Evolutionary conservation across 2,797 vertebrate genomes (phyloP), one percentile per base, ranked within the genome.

Genomic region (Mallotus villosus): DNA sequence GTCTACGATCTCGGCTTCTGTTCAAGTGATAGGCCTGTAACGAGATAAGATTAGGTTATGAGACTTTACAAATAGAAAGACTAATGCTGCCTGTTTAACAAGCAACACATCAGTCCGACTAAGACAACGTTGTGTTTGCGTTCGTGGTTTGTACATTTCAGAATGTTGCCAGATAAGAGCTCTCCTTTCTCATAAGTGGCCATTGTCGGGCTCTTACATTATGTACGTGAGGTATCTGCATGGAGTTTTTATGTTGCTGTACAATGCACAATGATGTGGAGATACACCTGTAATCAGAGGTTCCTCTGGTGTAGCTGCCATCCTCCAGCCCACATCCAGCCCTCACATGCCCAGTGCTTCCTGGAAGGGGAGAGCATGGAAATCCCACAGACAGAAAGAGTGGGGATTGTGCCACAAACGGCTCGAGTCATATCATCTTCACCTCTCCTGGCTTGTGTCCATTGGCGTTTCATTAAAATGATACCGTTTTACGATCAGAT

Each of bases 381-480:
- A 87, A 87, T 79, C 77, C 79, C 82, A 74, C 75, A 73, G 74
- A 73, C 65, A 86, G 85, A 83, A 86, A 88, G 86, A 83, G 79
- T 75, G 66, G 74, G 74, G 84, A 89, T 86, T 90, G 88, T 89
- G 76, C 73, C 75, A 76, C 79, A 75, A 82, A 76, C 80, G 82
- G 77, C 83, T 85, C 81, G 81, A 41, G 74, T 76, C 82, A 73
- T 84, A 82, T 86, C 85, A 88, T 88, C 85, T 85, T 87, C 84
- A 85, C 87, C 85, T 85, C 82, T 81, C 72, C 83, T 83, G 81
- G 84, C 81, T 80, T 34, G 6, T 84, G 75, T 80, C 82, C 74
- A 72, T 73, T 72, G 84, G 87, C 84, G 79, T 90, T 84, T 81
- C 75, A 84, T 91, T 90, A 86, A 90, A 85, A 87, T 80, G 85